Evolutionary conservation across 2,797 vertebrate species (phyloP).

Genomic region (Macropodus opercularis): DNA sequence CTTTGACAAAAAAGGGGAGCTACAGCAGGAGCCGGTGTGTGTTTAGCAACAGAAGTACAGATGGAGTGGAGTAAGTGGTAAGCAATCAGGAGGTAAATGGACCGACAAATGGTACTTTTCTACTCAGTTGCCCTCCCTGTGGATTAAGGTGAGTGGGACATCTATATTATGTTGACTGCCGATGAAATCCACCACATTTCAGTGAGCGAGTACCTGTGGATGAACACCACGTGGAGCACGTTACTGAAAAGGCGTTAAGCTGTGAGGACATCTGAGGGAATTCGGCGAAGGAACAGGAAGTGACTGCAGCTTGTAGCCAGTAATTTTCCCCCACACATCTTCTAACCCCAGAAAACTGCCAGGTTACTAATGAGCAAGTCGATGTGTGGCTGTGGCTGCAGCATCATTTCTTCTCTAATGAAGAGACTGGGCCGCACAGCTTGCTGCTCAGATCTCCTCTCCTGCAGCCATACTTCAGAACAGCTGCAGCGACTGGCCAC

Average conservation of each 20-base stretch:
- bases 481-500: constrained; percentile 94
- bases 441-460: constrained; percentile 96
- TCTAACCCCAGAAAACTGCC: constrained; percentile 55
- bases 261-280: constrained; percentile 43
- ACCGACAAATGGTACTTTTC: constrained; percentile 57
- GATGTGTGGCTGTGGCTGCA: constrained; percentile 99
- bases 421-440: constrained; percentile 96
- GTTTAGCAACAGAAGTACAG: constrained; percentile 52
- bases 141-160: constrained; percentile 57
- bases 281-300: constrained; percentile 47
- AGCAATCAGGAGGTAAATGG: constrained; percentile 75
- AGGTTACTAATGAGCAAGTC: constrained; percentile 89
- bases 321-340: constrained; percentile 18
- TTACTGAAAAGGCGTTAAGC: constrained; percentile 20
- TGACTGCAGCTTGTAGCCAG: constrained; percentile 18
- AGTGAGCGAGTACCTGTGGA: constrained; percentile 65
- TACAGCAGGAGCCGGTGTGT: constrained; percentile 56
- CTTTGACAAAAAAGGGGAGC: constrained; percentile 41
- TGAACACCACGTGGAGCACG: constrained; percentile 74
- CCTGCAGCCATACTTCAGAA: constrained; percentile 93
- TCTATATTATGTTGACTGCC: constrained; percentile 24
- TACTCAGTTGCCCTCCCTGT: constrained; percentile 48
- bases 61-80: constrained; percentile 62
- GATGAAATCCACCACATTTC: constrained; percentile 13
- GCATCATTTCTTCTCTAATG: constrained; percentile 98